Base-by-base conservation (phyloP, 2,888 invertebrate species). In the Tenthredo mesomela region DNA sequence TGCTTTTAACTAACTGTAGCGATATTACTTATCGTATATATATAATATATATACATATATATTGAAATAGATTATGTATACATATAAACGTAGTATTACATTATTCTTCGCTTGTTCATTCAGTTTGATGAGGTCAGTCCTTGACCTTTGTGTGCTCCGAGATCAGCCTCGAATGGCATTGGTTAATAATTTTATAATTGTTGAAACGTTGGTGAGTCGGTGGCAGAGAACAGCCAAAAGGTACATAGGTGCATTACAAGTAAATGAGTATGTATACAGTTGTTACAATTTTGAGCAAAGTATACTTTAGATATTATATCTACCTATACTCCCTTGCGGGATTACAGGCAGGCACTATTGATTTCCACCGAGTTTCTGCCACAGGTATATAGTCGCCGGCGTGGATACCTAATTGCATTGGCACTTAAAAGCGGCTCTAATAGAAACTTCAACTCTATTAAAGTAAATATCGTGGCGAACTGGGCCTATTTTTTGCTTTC, bases 311-410 rank as follows among this genome's bases (percentile, higher is more conserved):
- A 18, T 67, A 67, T 33, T 25, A 61, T 61, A 67, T 18, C 67
- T 33, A 15, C 5, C 67, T 67, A 65, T 25, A 73, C 43, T 73
- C 9, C 43, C 40, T 73, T 10, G 71, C 71, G 43, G 43, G 43
- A 43, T 43, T 40, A 73, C 71, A 77, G 50, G 10, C 77, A 77
- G 54, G 29, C 29, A 40, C 54, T 77, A 77, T 77, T 54, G 54
- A 77, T 77, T 77, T 77, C n/a, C 54, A n/a, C 33, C 25, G 33
- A 77, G 77, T 77, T 77, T 54, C 50, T 77, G 18, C 50, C 54
- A 50, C 54, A 47, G 47, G 47, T 77, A 29, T 54, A 54, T 33
- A 54, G 21, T 50, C 18, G 25, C 12, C 47, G 54, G n/a, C 25
- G 1, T n/a, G 54, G 54, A 33, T 18, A 77, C 29, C 54, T 77